Evolutionary conservation across 2,113 vertebrate genomes (phyloP).

Genomic region (Onychostruthus taczanowskii): DNA sequence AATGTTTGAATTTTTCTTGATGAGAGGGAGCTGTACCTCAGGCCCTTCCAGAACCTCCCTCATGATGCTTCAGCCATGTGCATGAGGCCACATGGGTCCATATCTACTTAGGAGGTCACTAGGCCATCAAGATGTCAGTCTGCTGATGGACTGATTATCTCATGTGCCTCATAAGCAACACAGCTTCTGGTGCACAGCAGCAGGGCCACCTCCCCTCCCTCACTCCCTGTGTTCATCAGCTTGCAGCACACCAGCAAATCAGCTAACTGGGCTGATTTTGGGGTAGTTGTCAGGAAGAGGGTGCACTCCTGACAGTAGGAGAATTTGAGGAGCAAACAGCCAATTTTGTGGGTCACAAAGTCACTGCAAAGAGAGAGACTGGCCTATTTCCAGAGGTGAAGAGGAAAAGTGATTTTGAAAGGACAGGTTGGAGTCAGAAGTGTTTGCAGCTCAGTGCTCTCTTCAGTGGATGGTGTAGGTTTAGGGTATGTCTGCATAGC

Average conservation of each 20-base stretch:
- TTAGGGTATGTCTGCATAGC: background rate
- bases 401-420: background rate
- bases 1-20: background rate
- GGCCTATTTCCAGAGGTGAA: background rate
- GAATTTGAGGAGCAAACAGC: background rate
- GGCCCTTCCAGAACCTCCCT: background rate
- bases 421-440: background rate
- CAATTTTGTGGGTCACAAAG: background rate
- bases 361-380: background rate
- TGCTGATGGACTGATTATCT: background rate
- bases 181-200: background rate
- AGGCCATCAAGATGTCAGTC: background rate
- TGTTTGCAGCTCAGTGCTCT: background rate
- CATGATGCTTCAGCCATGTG: background rate
- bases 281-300: background rate
- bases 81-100: accelerated
- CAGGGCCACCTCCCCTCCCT: background rate
- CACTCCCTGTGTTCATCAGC: accelerated
- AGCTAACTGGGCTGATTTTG: background rate
- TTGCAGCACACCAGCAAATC: background rate
- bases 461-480: background rate
- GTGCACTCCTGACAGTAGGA: background rate
- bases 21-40: background rate
- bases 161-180: background rate
- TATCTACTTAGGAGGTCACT: background rate